A percentile compares a stretch with the other conserved stretches of the same genome.
These are phyloP conservation scores for Drosophila kuntzei DNA, from an alignment of 2,888 invertebrate genomes.

Conservation along the genomic window DNA sequence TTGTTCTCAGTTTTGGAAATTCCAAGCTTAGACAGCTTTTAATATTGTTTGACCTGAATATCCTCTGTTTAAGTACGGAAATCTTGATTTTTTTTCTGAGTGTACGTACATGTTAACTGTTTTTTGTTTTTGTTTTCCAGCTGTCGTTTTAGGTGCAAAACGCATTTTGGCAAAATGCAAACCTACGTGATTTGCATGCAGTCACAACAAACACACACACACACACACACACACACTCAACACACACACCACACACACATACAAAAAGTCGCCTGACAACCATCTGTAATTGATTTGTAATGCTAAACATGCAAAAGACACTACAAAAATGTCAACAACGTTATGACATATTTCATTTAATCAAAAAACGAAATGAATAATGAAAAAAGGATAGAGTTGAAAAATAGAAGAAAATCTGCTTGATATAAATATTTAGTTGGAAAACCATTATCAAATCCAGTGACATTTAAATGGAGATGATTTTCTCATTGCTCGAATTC, in stretches of 20 bases:
- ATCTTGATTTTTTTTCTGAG: too few relatives aligned
- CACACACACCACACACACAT: conserved; percentile 9
- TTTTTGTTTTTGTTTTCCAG: conserved; percentile 44
- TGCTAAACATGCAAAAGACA: conserved; percentile 61
- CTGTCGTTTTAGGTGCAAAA: conserved; percentile 71
- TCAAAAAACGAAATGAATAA: conserved; percentile 1
- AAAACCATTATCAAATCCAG: too few relatives aligned
- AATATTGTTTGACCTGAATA: too few relatives aligned
- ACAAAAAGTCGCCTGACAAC: conserved; percentile 34
- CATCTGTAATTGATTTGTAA: conserved; percentile 80
- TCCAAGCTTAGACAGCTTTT: too few relatives aligned
- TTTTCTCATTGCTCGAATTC: too few relatives aligned
- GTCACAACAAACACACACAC: conserved; percentile 40
- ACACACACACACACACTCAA: conserved; percentile 24
- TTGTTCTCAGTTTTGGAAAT: too few relatives aligned
- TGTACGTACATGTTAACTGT: conserved; percentile 24
- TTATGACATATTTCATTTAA: conserved; percentile 15
- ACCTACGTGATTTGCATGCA: conserved; percentile 77
- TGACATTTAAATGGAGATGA: too few relatives aligned
- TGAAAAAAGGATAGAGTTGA: not conserved
- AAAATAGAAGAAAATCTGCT: not conserved
- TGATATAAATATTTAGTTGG: too few relatives aligned
- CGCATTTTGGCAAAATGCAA: conserved; percentile 81
- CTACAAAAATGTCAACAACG: conserved; percentile 49
- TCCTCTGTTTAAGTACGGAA: too few relatives aligned